Percentiles rank a stretch among this genome's conserved stretches.
These are phyloP conservation scores for Zaprionus vittiger DNA, from an alignment of 1,140 invertebrate species.

Conservation along the genomic window DNA sequence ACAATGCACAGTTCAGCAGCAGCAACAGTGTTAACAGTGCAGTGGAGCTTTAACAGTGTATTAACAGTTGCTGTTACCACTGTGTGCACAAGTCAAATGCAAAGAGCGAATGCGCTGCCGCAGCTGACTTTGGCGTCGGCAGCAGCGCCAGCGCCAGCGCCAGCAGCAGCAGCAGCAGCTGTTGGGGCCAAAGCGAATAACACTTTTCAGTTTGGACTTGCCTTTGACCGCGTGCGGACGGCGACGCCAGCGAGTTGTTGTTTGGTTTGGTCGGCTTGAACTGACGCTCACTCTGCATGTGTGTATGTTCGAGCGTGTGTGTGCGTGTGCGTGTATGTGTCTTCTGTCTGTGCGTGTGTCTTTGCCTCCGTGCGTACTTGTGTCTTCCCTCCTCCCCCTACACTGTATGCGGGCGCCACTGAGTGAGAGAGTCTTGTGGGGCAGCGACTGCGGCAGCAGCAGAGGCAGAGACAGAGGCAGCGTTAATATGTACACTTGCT, in stretches of 20 bases:
- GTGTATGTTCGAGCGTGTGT: background rate
- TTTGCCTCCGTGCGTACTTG: slow-evolving; percentile 25
- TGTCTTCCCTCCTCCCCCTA: background rate
- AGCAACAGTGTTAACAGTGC: background rate
- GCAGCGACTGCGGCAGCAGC: slow-evolving; percentile 6
- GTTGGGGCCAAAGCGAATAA: slow-evolving; percentile 38
- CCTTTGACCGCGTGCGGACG: slow-evolving; percentile 59
- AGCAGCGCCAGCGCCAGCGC: background rate
- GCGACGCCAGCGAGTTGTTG: slow-evolving; percentile 53
- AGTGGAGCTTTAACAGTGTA: slow-evolving; percentile 28
- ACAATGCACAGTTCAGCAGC: slow-evolving; percentile 18
- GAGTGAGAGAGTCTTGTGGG: slow-evolving; percentile 27
- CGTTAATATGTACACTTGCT: slow-evolving; percentile 52
- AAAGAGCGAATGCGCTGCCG: slow-evolving; percentile 44
- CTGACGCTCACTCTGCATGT: slow-evolving; percentile 29
- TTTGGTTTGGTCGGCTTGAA: slow-evolving; percentile 37
- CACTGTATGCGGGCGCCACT: slow-evolving; percentile 23
- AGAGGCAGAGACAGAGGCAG: slow-evolving; percentile 6
- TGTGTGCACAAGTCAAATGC: slow-evolving; percentile 31
- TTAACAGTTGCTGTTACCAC: slow-evolving; percentile 18
- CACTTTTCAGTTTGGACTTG: slow-evolving; percentile 47
- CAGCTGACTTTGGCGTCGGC: slow-evolving; percentile 33
- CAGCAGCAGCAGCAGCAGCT: slow-evolving; percentile 38
- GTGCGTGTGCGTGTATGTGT: slow-evolving; percentile 25
- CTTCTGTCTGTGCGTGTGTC: slow-evolving; percentile 15